phyloP scores from a whole-genome alignment of 2,888 invertebrate species.

The Drosophila yooni region DNA sequence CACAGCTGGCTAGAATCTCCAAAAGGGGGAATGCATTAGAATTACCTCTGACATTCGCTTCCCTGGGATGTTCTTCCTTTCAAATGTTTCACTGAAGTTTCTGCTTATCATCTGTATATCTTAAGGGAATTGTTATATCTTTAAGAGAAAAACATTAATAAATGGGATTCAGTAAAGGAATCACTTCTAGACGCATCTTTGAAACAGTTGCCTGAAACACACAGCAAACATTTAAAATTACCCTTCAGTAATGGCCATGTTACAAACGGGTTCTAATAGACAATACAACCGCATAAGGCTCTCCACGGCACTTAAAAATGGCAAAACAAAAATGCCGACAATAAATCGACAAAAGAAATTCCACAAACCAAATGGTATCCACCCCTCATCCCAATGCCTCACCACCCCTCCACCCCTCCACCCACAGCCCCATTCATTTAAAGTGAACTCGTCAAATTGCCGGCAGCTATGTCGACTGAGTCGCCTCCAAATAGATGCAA shows the following conservation, averaged over 20 bases:
- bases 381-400: not conserved
- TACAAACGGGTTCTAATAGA: not conserved
- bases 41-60: not conserved
- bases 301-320: conserved; percentile 37
- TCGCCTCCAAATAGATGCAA: conserved; percentile 66
- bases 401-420: not conserved
- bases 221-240: no score
- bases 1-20: not conserved
- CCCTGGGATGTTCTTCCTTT: no score
- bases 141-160: not conserved
- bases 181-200: not conserved
- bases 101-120: not conserved
- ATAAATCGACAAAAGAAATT: conserved; percentile 49
- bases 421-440: conserved; percentile 13
- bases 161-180: not conserved
- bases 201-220: not conserved
- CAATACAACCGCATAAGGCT: not conserved
- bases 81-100: not conserved
- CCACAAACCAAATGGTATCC: conserved; percentile 8
- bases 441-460: conserved; percentile 66
- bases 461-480: conserved; percentile 53
- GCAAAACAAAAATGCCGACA: conserved; percentile 46
- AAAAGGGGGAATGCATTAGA: not conserved
- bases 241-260: not conserved
- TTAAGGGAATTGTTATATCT: not conserved